Percentiles rank a stretch among this genome's conserved stretches.
These are phyloP conservation scores for Quadroppia sp. DNA, from an alignment of 2,888 invertebrate species.

Conservation along the genomic window DNA sequence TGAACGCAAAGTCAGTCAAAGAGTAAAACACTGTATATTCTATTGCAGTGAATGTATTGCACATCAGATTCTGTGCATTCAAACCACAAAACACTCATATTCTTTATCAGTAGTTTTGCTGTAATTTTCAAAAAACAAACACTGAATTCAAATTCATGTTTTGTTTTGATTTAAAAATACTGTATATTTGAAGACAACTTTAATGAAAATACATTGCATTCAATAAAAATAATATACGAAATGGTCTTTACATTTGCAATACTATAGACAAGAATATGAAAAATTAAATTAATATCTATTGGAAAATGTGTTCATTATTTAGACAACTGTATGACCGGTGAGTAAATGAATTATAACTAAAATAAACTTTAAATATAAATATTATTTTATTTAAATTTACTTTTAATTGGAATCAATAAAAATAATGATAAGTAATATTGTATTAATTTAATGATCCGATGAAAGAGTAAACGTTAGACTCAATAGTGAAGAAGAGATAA, in stretches of 20 bases:
- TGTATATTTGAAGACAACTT: too few species aligned
- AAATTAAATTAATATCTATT: not conserved
- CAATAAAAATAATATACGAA: not conserved
- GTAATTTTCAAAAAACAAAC: too few species aligned
- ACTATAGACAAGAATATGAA: not conserved
- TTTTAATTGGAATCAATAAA: too few species aligned
- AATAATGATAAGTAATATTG: too few species aligned
- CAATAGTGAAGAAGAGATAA: not conserved
- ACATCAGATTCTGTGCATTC: not conserved
- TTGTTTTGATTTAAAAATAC: too few species aligned
- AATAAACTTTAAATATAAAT: not conserved
- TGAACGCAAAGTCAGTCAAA: not conserved
- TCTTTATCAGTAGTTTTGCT: not conserved
- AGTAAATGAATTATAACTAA: not conserved
- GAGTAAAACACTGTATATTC: not conserved
- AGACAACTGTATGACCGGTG: conserved; percentile 1
- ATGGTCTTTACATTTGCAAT: not conserved
- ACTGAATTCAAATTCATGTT: too few species aligned
- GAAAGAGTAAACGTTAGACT: not conserved
- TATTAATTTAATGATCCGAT: too few species aligned
- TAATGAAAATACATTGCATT: too few species aligned
- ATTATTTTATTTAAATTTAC: too few species aligned
- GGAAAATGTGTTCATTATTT: not conserved
- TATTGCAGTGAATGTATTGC: conserved; percentile 1
- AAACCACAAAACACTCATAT: not conserved